Percentiles rank a stretch among this genome's conserved stretches.
phyloP scores from a whole-genome alignment of 2,797 vertebrate species.

The Ptychadena robeensis region DNA sequence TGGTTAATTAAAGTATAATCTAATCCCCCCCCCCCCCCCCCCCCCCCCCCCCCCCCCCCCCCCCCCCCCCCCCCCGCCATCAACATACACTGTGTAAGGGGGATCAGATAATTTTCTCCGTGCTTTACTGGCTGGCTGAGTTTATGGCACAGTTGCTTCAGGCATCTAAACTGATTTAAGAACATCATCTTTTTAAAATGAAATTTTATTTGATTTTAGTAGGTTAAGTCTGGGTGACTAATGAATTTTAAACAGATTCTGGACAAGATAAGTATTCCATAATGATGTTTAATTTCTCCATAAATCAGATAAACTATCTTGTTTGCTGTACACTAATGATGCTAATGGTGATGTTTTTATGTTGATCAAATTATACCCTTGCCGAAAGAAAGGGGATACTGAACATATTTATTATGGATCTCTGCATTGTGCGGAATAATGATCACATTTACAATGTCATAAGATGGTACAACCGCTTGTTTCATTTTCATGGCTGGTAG shows the following conservation, averaged over 20 bases:
- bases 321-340: slow-evolving; percentile 43
- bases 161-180: slow-evolving; percentile 19
- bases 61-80: too few relatives aligned
- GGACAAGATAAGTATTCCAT: slow-evolving; percentile 34
- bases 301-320: slow-evolving; percentile 37
- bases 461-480: neutral
- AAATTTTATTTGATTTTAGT: slow-evolving; percentile 40
- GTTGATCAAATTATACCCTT: slow-evolving; percentile 42
- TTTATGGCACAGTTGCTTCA: neutral
- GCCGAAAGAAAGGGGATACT: slow-evolving; percentile 14
- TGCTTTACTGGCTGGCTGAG: neutral
- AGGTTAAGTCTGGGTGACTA: slow-evolving; percentile 40
- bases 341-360: slow-evolving; percentile 43
- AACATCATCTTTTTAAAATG: slow-evolving; percentile 21
- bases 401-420: slow-evolving; percentile 44
- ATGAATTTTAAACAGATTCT: slow-evolving; percentile 33
- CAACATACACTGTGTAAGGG: neutral
- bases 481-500: neutral
- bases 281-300: slow-evolving; percentile 37
- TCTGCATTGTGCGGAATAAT: slow-evolving; percentile 27
- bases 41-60: too few relatives aligned
- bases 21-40: too few relatives aligned
- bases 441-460: slow-evolving; percentile 34
- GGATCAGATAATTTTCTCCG: neutral
- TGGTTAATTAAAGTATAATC: slow-evolving; percentile 16